Conservation (phyloP, 92 coral and sea anemone species). For the Plumapathes pennacea region DNA sequence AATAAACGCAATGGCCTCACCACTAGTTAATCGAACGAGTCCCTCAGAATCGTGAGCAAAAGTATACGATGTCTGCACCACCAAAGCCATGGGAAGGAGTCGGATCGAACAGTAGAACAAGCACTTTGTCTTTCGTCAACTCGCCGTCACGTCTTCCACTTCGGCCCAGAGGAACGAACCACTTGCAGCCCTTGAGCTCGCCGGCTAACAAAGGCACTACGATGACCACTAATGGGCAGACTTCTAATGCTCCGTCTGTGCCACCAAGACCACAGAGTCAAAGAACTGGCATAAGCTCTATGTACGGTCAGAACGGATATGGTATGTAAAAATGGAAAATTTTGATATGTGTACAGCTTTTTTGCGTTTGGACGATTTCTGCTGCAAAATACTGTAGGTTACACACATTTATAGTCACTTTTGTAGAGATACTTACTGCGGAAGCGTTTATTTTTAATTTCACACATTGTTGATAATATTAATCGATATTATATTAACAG, state of each 20-base stretch:
- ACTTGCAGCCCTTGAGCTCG: conserved; percentile 15
- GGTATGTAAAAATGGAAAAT: no score
- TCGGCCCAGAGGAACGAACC: conserved; percentile 44
- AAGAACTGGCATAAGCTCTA: conserved; percentile 37
- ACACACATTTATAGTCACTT: no score
- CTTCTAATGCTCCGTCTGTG: conserved; percentile 65
- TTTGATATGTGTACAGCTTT: no score
- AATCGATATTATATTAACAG: no score
- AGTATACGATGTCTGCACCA: conserved; percentile 81
- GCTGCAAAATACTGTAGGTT: no score
- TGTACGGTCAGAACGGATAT: conserved; percentile 56
- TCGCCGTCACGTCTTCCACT: conserved; percentile 61
- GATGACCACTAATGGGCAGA: conserved; percentile 19
- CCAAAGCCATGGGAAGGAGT: conserved; percentile 95
- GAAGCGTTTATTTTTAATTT: no score
- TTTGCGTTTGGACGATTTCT: no score
- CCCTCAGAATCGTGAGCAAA: no score
- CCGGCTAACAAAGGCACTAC: conserved; percentile 9
- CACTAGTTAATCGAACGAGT: no score
- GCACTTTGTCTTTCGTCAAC: conserved; percentile 56
- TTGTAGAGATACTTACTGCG: no score
- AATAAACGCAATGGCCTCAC: no score
- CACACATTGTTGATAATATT: no score
- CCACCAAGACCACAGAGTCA: conserved; percentile 82
- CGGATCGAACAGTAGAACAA: conserved; percentile 64